Evolutionary conservation across 2,797 vertebrate species (phyloP).

Genomic region (Pelobates cultripes): DNA sequence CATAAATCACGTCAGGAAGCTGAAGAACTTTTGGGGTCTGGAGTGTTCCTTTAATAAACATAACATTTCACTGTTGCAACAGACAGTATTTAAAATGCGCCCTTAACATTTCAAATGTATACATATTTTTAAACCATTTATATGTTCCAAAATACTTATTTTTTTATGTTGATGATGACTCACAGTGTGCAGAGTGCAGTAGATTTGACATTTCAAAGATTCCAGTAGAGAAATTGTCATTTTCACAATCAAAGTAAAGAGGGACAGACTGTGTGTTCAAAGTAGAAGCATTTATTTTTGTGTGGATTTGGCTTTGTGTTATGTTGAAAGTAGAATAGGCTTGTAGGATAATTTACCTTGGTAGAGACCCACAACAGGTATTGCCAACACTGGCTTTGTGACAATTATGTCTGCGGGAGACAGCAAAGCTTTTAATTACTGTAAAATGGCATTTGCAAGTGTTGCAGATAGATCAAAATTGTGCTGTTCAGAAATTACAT

Average conservation of each 20-base stretch:
- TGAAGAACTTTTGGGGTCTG: too few species aligned
- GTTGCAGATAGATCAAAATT: conserved; percentile 15
- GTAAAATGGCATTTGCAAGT: not conserved
- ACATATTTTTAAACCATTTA: not conserved
- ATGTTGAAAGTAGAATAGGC: not conserved
- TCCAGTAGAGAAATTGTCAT: not conserved
- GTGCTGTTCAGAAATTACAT: conserved; percentile 3
- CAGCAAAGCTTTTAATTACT: conserved; percentile 30
- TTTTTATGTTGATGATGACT: not conserved
- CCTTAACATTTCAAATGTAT: too few species aligned
- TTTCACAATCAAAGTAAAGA: conserved; percentile 7
- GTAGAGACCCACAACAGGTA: not conserved
- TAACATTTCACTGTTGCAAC: too few species aligned
- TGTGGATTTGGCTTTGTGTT: not conserved
- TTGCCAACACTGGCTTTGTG: conserved; percentile 1
- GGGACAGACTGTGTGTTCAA: conserved; percentile 13
- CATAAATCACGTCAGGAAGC: too few species aligned
- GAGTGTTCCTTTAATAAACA: too few species aligned
- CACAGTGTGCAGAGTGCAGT: not conserved
- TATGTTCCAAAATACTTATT: not conserved
- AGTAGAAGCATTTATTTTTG: not conserved
- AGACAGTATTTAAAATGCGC: too few species aligned
- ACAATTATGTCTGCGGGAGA: conserved; percentile 11
- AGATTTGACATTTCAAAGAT: not conserved
- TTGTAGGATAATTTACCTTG: conserved; percentile 10